Evolutionary conservation across 2,797 vertebrate genomes (phyloP).

Genomic region (Betta splendens): DNA sequence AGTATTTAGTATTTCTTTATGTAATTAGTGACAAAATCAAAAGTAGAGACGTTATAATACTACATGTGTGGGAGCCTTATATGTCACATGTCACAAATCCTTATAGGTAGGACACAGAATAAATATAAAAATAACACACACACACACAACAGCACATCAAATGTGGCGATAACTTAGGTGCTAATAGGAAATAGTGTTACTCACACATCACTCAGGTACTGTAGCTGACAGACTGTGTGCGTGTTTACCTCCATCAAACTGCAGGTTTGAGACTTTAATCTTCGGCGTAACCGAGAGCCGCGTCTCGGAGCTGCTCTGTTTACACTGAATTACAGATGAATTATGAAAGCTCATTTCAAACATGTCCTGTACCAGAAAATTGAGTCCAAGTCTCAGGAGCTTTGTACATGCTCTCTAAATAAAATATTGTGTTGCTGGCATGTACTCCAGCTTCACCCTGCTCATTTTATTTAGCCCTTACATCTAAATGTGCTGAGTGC

Average conservation of each 20-base stretch:
- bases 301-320: slow-evolving; percentile 29
- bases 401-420: slow-evolving; percentile 31
- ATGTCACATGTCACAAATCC: too few relatives aligned
- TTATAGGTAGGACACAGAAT: too few relatives aligned
- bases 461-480: slow-evolving; percentile 19
- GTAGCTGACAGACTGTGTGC: slow-evolving; percentile 9
- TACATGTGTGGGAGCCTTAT: too few relatives aligned
- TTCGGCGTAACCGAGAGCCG: slow-evolving; percentile 31
- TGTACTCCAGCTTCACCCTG: slow-evolving; percentile 29
- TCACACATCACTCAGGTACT: not conserved
- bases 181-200: not conserved
- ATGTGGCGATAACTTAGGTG: not conserved
- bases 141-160: not conserved
- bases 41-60: too few relatives aligned
- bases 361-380: slow-evolving; percentile 38
- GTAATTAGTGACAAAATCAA: too few relatives aligned
- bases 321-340: slow-evolving; percentile 37
- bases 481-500: slow-evolving; percentile 15
- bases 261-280: slow-evolving; percentile 32
- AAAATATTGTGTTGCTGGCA: slow-evolving; percentile 40
- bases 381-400: slow-evolving; percentile 37
- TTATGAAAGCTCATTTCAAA: slow-evolving; percentile 24
- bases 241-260: slow-evolving; percentile 21
- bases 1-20: too few relatives aligned
- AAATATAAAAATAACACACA: not conserved